Conservation (phyloP, 2,113 vertebrate species). For the Tupaia tana region DNA sequence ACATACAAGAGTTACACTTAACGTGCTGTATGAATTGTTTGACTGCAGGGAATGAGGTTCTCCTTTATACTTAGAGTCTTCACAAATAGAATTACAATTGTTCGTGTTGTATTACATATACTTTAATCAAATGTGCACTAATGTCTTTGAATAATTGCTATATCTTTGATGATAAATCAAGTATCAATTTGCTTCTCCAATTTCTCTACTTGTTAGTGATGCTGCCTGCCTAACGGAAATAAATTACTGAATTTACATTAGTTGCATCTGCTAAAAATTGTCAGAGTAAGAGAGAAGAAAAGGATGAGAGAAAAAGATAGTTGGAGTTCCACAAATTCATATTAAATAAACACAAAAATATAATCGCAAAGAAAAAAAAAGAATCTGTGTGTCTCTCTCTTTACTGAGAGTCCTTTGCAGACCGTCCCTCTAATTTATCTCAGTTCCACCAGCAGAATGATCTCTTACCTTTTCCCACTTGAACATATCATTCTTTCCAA, state of each 20-base stretch:
- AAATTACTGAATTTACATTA: slow-evolving; percentile 9
- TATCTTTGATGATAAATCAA: not conserved
- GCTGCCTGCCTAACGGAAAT: not conserved
- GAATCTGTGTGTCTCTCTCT: not conserved
- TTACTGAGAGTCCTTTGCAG: not conserved
- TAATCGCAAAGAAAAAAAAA: not conserved
- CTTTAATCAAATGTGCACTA: not conserved
- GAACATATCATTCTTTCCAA: not conserved
- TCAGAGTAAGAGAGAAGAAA: not conserved
- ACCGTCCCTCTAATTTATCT: not conserved
- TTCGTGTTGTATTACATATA: not conserved
- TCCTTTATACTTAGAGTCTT: not conserved
- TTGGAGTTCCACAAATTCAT: not conserved
- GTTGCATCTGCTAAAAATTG: not conserved
- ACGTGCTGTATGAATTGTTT: not conserved
- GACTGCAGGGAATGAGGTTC: not conserved
- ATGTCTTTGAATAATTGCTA: slow-evolving; percentile 2
- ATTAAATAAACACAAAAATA: not conserved
- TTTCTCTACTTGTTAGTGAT: not conserved
- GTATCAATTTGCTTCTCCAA: not conserved
- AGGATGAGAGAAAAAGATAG: not conserved
- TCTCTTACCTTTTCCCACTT: not conserved
- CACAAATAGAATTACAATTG: not conserved
- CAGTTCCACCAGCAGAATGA: not conserved
- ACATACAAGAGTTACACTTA: not conserved